Percentiles rank a stretch among this genome's conserved stretches.
Evolutionary conservation across 2,888 invertebrate genomes (phyloP).

Genomic region (Steinernema hermaphroditum): DNA sequence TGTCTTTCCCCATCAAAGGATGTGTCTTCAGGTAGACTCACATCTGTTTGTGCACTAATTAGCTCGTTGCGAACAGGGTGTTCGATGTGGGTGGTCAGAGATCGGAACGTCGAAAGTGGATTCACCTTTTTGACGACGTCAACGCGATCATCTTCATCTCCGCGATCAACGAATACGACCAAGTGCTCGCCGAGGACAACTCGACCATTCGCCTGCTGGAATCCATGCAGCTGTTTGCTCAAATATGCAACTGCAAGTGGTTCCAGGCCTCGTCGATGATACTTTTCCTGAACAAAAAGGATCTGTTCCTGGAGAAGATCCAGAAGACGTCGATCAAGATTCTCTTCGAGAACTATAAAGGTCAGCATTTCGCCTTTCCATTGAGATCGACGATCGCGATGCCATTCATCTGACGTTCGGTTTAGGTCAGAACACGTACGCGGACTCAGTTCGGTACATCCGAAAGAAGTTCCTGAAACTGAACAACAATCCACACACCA

Average conservation of each 20-base stretch:
- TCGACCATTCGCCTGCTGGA: conserved; percentile 45
- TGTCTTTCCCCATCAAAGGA: conserved; percentile 44
- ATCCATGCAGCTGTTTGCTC: conserved; percentile 44
- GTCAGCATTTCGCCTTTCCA: conserved; percentile 28
- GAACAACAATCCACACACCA: conserved; percentile 35
- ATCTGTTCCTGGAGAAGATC: conserved; percentile 49
- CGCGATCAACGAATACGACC: conserved; percentile 51
- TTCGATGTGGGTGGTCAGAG: conserved; percentile 53
- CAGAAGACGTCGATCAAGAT: conserved; percentile 39
- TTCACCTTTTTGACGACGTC: conserved; percentile 52
- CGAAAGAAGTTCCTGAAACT: conserved; percentile 37
- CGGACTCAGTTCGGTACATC: conserved; percentile 37
- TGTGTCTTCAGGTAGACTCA: conserved; percentile 43
- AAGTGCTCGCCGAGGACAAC: conserved; percentile 44
- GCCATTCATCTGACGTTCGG: too few species aligned
- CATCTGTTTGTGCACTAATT: too few species aligned
- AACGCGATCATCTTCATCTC: conserved; percentile 48
- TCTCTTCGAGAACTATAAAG: conserved; percentile 43
- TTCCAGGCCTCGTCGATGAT: conserved; percentile 46
- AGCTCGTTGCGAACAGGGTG: too few species aligned
- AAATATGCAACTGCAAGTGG: conserved; percentile 47
- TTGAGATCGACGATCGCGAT: too few species aligned
- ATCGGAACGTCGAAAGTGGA: conserved; percentile 52
- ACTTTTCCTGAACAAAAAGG: conserved; percentile 50
- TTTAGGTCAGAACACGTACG: conserved; percentile 40